Conservation (phyloP, 2,888 invertebrate species). For the Oligia fasciuncula region DNA sequence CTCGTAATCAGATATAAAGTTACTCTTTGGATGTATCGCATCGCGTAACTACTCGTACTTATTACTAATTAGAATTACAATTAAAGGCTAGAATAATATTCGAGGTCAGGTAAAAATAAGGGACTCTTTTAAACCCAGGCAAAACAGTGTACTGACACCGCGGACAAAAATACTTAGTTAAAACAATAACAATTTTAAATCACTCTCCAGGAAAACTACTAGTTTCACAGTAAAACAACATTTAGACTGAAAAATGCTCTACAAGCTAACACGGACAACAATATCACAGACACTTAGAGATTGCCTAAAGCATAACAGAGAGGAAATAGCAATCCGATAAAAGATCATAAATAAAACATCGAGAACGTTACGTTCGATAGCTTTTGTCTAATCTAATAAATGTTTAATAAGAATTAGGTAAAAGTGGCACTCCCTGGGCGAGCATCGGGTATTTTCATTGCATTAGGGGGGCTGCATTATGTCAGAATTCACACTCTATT, state of each 20-base stretch:
- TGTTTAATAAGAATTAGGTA: constrained; percentile 89
- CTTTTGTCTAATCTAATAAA: constrained; percentile 89
- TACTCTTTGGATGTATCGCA: too few relatives aligned
- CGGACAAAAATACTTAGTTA: background rate
- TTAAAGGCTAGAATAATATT: background rate
- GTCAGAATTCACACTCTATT: constrained; percentile 79
- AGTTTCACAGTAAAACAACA: constrained; percentile 4
- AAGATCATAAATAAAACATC: constrained; percentile 88
- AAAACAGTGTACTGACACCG: background rate
- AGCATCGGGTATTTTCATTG: constrained; percentile 77
- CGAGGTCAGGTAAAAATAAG: background rate
- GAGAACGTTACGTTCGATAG: constrained; percentile 82
- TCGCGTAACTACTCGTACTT: background rate
- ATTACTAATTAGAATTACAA: background rate
- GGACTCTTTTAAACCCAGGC: background rate
- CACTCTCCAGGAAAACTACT: background rate
- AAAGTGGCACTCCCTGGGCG: constrained; percentile 80
- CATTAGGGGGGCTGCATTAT: constrained; percentile 86
- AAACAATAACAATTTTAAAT: constrained; percentile 1
- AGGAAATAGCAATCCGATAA: constrained; percentile 85
- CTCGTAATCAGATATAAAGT: background rate
- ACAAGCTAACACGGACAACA: constrained; percentile 41
- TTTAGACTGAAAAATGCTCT: constrained; percentile 13
- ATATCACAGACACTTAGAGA: constrained; percentile 71
- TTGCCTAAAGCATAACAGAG: constrained; percentile 70